These are phyloP conservation scores for Himalopsyche kuldschensis DNA, from an alignment of 2,888 invertebrate species.

Conservation along the genomic window DNA sequence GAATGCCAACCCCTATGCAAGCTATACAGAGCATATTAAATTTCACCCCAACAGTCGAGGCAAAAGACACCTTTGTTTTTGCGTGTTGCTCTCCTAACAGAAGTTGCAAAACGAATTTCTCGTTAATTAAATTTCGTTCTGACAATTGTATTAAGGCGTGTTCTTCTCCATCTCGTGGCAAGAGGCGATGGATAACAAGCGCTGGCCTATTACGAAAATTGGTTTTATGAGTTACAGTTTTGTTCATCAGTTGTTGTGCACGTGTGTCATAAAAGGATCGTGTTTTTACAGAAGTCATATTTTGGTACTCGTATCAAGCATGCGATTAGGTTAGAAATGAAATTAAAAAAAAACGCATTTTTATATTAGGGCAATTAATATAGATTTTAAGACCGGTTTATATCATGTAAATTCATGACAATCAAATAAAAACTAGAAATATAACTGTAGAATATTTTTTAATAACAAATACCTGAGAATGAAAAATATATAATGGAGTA, in stretches of 20 bases:
- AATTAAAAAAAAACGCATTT: too few species aligned
- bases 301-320: too few species aligned
- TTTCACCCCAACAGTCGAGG: conserved; percentile 19
- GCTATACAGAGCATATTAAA: conserved; percentile 29
- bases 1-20: conserved; percentile 12
- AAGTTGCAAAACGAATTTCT: neutral
- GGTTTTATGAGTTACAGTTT: neutral
- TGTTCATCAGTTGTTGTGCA: neutral
- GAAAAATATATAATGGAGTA: too few species aligned
- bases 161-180: neutral
- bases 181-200: neutral
- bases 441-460: too few species aligned
- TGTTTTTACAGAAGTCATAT: too few species aligned
- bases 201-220: neutral
- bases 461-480: too few species aligned
- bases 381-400: too few species aligned
- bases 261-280: neutral
- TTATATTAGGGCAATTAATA: too few species aligned
- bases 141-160: neutral
- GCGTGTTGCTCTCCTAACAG: conserved; percentile 2
- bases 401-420: too few species aligned
- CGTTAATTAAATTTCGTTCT: neutral
- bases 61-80: conserved; percentile 14
- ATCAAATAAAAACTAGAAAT: too few species aligned
- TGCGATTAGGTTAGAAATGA: too few species aligned